Evolutionary conservation across 2,888 invertebrate species (phyloP).

Genomic region (Ophion slaviceki): DNA sequence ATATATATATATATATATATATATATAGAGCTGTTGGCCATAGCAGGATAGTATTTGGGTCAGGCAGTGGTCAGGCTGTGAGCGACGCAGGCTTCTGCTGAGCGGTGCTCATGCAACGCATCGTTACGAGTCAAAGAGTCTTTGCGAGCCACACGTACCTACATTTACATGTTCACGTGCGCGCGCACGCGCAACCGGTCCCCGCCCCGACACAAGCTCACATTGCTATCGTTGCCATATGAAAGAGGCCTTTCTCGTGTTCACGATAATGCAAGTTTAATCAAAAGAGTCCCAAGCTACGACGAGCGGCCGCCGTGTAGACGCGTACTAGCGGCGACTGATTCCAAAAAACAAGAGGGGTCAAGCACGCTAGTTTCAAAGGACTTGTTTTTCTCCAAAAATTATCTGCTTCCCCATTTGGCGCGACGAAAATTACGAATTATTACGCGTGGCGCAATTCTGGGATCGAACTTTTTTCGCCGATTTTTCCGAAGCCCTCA

Average conservation of each 20-base stretch:
- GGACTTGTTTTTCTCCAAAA: too few relatives aligned
- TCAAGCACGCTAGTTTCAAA: too few relatives aligned
- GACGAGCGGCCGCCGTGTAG: conserved; percentile 20
- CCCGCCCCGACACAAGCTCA: conserved; percentile 17
- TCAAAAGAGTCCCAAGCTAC: conserved; percentile 41
- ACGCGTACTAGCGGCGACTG: background rate
- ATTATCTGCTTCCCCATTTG: too few relatives aligned
- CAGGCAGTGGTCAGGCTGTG: conserved; percentile 55
- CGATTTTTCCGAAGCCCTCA: too few relatives aligned
- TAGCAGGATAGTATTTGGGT: conserved; percentile 62
- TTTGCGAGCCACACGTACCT: conserved; percentile 20
- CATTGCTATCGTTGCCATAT: conserved; percentile 53
- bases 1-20: background rate
- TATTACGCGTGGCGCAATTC: too few relatives aligned
- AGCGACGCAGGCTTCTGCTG: conserved; percentile 25
- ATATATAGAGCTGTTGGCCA: conserved; percentile 15
- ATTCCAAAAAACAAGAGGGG: too few relatives aligned
- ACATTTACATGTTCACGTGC: conserved; percentile 3
- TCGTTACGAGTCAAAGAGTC: conserved; percentile 49
- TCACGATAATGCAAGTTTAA: conserved; percentile 59
- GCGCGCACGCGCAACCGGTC: conserved; percentile 49
- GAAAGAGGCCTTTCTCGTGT: conserved; percentile 57
- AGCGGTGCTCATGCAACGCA: conserved; percentile 51
- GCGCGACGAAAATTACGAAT: too few relatives aligned
- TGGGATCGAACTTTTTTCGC: too few relatives aligned